Evolutionary conservation across 2,888 invertebrate genomes (phyloP).

Genomic region (Terebella lapidaria): DNA sequence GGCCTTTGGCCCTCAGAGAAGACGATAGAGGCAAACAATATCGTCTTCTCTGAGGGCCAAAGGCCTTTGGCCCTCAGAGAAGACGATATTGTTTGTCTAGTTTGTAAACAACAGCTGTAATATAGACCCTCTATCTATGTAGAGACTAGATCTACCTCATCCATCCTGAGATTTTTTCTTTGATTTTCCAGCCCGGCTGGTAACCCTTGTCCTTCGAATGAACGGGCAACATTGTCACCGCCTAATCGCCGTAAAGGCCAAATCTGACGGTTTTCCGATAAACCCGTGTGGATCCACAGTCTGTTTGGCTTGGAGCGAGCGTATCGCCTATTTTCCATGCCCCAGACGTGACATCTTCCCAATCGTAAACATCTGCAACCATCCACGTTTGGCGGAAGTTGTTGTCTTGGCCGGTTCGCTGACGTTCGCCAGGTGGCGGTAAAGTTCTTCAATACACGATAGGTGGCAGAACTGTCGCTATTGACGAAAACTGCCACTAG

Average conservation of each 20-base stretch:
- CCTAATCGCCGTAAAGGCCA: neutral
- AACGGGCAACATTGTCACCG: constrained; percentile 47
- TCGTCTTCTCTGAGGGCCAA: too few relatives aligned
- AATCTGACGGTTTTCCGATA: neutral
- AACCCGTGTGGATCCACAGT: neutral
- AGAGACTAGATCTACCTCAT: constrained; percentile 38
- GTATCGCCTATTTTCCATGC: neutral
- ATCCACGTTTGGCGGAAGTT: too few relatives aligned
- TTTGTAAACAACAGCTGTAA: too few relatives aligned
- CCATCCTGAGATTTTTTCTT: constrained; percentile 51
- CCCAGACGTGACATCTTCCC: too few relatives aligned
- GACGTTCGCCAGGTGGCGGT: neutral
- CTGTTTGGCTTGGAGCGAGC: neutral
- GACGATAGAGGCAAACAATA: neutral
- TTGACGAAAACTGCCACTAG: too few relatives aligned
- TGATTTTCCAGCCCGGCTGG: constrained; percentile 42
- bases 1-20: too few relatives aligned
- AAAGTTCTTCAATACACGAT: too few relatives aligned
- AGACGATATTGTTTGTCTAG: too few relatives aligned
- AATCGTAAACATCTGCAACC: too few relatives aligned
- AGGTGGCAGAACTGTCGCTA: too few relatives aligned
- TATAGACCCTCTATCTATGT: neutral
- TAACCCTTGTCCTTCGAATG: constrained; percentile 50
- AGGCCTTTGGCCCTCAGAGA: too few relatives aligned
- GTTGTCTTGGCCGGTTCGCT: neutral